Evolutionary conservation across 2,113 vertebrate genomes (phyloP).

Genomic region (Ranitomeya imitator): DNA sequence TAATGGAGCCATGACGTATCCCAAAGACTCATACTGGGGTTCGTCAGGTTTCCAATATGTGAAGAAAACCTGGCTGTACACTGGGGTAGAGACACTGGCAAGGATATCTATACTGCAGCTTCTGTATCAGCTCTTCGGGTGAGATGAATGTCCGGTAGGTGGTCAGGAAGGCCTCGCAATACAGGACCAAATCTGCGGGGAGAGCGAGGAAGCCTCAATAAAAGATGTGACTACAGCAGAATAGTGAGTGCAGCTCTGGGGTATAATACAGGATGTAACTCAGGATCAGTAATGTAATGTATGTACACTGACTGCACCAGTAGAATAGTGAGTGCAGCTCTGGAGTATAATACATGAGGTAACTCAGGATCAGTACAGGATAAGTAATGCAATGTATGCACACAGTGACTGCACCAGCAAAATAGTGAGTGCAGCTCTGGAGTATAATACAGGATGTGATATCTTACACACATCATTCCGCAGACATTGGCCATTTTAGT

Average conservation of each 20-base stretch:
- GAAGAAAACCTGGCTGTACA: neutral
- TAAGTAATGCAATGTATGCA: too few species aligned
- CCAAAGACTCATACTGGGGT: neutral
- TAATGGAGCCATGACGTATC: neutral
- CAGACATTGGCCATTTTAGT: too few species aligned
- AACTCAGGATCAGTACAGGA: too few species aligned
- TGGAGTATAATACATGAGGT: too few species aligned
- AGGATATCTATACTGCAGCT: slow-evolving; percentile 99
- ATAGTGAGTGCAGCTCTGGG: neutral
- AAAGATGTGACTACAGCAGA: neutral
- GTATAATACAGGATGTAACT: too few species aligned
- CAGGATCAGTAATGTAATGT: too few species aligned
- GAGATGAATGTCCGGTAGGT: slow-evolving; percentile 97
- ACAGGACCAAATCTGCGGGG: slow-evolving; percentile 89
- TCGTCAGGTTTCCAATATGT: neutral
- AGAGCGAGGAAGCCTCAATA: neutral
- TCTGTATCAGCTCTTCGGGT: slow-evolving; percentile 97
- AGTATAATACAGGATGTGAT: too few species aligned
- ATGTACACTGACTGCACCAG: too few species aligned
- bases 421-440: too few species aligned
- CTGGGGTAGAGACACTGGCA: slow-evolving; percentile 43
- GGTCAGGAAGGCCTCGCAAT: slow-evolving; percentile 98
- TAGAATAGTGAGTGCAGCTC: too few species aligned
- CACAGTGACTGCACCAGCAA: too few species aligned
- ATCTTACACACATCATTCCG: too few species aligned